Conservation (phyloP, 2,888 invertebrate species). For the Calameuta pallipes region DNA sequence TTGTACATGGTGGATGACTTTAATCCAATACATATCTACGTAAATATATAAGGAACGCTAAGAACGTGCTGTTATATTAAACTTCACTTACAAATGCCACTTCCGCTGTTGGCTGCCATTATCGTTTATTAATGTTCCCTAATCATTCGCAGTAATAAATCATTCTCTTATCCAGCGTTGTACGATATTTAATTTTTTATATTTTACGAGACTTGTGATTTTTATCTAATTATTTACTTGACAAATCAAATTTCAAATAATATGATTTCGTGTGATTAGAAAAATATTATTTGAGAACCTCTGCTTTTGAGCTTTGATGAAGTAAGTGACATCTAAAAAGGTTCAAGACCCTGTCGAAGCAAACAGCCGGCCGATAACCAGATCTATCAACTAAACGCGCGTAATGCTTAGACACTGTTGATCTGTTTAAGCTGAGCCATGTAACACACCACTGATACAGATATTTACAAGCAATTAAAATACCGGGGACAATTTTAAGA, state of each 20-base stretch:
- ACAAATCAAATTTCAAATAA: background rate
- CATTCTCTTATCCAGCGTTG: background rate
- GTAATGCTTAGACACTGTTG: no score
- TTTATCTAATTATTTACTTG: background rate
- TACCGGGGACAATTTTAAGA: no score
- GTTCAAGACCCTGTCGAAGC: background rate
- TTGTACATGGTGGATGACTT: background rate
- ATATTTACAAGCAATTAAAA: no score
- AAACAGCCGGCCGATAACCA: no score
- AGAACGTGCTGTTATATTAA: background rate
- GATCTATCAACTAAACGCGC: no score
- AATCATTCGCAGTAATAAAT: background rate
- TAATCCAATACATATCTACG: background rate
- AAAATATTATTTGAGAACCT: background rate
- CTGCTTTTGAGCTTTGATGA: background rate
- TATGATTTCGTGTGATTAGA: background rate
- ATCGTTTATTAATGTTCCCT: background rate
- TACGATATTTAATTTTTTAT: background rate
- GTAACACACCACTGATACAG: no score
- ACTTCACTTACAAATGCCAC: background rate
- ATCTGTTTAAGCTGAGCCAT: no score
- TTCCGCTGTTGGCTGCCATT: slow-evolving; percentile 1
- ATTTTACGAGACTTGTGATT: background rate
- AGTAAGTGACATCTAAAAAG: background rate
- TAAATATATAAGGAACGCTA: background rate